A percentile compares a stretch with the other conserved stretches of the same genome.
phyloP scores from a whole-genome alignment of 1,140 invertebrate species.

The Drosophila ogumai region DNA sequence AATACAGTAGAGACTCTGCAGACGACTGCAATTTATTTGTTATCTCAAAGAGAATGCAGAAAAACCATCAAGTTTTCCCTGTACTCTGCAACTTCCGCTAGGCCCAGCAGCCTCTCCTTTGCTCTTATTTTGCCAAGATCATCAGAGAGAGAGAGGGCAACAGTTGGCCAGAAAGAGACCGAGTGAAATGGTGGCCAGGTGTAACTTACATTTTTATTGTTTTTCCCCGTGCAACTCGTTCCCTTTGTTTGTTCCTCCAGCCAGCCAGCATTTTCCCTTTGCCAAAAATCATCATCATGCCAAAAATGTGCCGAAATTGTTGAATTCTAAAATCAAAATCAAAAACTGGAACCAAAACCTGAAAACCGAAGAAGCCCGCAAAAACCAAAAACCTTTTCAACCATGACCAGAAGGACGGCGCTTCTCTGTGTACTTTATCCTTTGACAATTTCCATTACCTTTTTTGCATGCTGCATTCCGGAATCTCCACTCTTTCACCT shows the following conservation, averaged over 20 bases:
- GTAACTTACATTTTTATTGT: slow-evolving; percentile 59
- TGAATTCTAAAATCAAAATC: slow-evolving; percentile 31
- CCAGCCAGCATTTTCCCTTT: slow-evolving; percentile 44
- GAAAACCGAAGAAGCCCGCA: slow-evolving; percentile 34
- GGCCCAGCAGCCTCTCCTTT: too few species aligned
- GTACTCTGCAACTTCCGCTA: slow-evolving; percentile 42
- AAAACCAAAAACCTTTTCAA: slow-evolving; percentile 15
- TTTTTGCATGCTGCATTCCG: slow-evolving; percentile 60
- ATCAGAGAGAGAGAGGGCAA: slow-evolving; percentile 14
- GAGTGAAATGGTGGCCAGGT: slow-evolving; percentile 52
- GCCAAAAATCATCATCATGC: slow-evolving; percentile 52
- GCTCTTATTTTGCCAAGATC: slow-evolving; percentile 25
- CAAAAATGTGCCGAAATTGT: slow-evolving; percentile 28
- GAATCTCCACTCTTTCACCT: slow-evolving; percentile 7
- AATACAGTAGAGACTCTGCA: slow-evolving; percentile 3
- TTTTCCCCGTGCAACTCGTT: slow-evolving; percentile 69
- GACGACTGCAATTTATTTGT: neutral
- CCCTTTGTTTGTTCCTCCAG: slow-evolving; percentile 48
- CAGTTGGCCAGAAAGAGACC: neutral
- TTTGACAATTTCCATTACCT: slow-evolving; percentile 61
- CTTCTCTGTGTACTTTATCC: slow-evolving; percentile 57
- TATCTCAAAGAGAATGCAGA: neutral
- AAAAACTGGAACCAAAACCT: slow-evolving; percentile 28
- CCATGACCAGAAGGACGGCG: slow-evolving; percentile 29
- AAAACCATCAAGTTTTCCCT: neutral